Conservation (phyloP, 2,888 invertebrate species). For the Sarcophaga variegata region DNA sequence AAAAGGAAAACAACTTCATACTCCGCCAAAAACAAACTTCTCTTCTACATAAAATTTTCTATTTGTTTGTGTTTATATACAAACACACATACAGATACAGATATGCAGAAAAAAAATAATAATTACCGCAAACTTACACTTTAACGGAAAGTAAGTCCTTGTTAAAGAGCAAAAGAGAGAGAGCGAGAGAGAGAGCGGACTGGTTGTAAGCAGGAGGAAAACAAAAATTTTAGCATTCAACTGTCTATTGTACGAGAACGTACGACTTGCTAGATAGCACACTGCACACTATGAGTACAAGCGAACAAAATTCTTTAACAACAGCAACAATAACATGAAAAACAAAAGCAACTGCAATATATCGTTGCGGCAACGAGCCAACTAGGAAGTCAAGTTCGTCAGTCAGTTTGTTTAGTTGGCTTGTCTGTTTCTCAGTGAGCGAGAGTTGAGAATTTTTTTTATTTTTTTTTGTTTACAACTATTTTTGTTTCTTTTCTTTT, state of each 20-base stretch:
- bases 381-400: not conserved
- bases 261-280: too few relatives aligned
- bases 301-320: not conserved
- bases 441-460: constrained; percentile 5
- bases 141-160: not conserved
- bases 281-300: not conserved
- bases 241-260: constrained; percentile 17
- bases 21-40: not conserved
- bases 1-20: not conserved
- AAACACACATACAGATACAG: not conserved
- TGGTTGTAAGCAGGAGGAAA: constrained; percentile 4
- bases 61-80: constrained; percentile 30
- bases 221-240: constrained; percentile 20
- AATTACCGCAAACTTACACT: too few relatives aligned
- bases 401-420: not conserved
- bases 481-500: not conserved
- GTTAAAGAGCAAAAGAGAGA: not conserved
- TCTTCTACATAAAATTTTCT: constrained; percentile 34
- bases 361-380: not conserved
- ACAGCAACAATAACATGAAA: not conserved
- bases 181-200: not conserved
- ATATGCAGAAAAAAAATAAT: too few relatives aligned
- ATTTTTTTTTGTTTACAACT: not conserved
- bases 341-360: not conserved
- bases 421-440: not conserved